A percentile compares a stretch with the other conserved stretches of the same genome.
phyloP scores from a whole-genome alignment of 30 jellyfish, hydroid and myxozoan species.

The Aurelia sp. region DNA sequence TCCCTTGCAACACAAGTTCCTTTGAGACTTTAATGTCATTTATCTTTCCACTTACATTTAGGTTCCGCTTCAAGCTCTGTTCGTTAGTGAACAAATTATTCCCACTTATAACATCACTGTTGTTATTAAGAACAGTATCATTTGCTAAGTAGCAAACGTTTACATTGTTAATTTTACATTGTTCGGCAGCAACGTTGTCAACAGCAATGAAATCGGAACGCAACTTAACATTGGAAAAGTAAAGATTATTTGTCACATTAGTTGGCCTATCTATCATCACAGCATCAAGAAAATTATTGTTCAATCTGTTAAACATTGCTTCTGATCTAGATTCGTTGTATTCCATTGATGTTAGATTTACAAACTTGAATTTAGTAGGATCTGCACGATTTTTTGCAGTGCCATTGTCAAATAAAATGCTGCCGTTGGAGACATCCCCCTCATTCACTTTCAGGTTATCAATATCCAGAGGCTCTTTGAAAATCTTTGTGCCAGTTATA shows the following conservation, averaged over 20 bases:
- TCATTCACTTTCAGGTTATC: background rate
- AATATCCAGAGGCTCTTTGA: background rate
- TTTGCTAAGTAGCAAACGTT: slow-evolving; percentile 18
- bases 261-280: background rate
- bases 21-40: slow-evolving; percentile 40
- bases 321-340: background rate
- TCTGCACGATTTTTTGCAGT: no score
- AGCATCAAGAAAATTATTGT: slow-evolving; percentile 4
- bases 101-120: slow-evolving; percentile 58
- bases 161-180: background rate
- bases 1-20: slow-evolving; percentile 26
- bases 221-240: slow-evolving; percentile 5
- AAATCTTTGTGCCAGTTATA: slow-evolving; percentile 44
- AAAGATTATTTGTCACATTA: background rate
- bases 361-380: background rate
- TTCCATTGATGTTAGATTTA: no score
- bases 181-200: background rate
- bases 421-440: slow-evolving; percentile 25
- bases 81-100: slow-evolving; percentile 19
- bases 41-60: slow-evolving; percentile 3
- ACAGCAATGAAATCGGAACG: background rate
- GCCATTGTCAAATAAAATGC: slow-evolving; percentile 1
- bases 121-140: slow-evolving; percentile 44
- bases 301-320: background rate
- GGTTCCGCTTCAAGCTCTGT: background rate